These are phyloP conservation scores for Drosophila parabipectinata DNA, from an alignment of 1,140 invertebrate genomes.

Conservation along the genomic window DNA sequence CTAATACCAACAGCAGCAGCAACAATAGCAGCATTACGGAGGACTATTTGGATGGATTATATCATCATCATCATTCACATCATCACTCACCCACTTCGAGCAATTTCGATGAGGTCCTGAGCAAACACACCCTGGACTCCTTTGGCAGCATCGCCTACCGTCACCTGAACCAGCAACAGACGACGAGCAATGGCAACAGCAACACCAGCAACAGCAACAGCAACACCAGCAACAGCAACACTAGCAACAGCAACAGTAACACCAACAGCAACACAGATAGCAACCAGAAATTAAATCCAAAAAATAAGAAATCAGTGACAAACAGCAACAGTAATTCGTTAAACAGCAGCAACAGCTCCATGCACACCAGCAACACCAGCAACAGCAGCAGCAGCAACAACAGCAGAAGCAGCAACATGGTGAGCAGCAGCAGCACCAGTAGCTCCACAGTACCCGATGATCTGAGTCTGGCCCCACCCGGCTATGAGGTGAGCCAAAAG, in stretches of 20 bases:
- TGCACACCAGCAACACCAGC: slow-evolving; percentile 56
- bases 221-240: slow-evolving; percentile 8
- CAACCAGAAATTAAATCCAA: slow-evolving; percentile 7
- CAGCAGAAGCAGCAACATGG: slow-evolving; percentile 25
- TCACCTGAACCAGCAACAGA: slow-evolving; percentile 58
- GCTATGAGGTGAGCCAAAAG: slow-evolving; percentile 54
- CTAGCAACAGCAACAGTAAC: slow-evolving; percentile 20
- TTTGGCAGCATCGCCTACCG: slow-evolving; percentile 78
- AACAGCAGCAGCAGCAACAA: slow-evolving; percentile 43
- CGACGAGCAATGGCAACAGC: slow-evolving; percentile 52
- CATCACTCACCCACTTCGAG: slow-evolving; percentile 67
- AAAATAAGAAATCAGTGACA: slow-evolving; percentile 3
- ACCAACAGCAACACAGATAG: slow-evolving; percentile 9
- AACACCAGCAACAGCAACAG: slow-evolving; percentile 11
- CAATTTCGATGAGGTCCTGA: slow-evolving; percentile 70
- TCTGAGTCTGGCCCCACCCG: slow-evolving; percentile 57
- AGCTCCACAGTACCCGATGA: slow-evolving; percentile 61
- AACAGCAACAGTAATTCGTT: slow-evolving; percentile 58
- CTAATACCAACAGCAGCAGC: slow-evolving; percentile 17
- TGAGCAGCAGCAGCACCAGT: slow-evolving; percentile 35
- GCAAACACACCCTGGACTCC: slow-evolving; percentile 69
- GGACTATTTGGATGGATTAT: slow-evolving; percentile 69
- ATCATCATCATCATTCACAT: slow-evolving; percentile 30
- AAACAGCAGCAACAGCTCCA: slow-evolving; percentile 64
- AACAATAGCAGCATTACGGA: slow-evolving; percentile 48